phyloP scores from a whole-genome alignment of 2,888 invertebrate genomes.

The Erebia epiphron region DNA sequence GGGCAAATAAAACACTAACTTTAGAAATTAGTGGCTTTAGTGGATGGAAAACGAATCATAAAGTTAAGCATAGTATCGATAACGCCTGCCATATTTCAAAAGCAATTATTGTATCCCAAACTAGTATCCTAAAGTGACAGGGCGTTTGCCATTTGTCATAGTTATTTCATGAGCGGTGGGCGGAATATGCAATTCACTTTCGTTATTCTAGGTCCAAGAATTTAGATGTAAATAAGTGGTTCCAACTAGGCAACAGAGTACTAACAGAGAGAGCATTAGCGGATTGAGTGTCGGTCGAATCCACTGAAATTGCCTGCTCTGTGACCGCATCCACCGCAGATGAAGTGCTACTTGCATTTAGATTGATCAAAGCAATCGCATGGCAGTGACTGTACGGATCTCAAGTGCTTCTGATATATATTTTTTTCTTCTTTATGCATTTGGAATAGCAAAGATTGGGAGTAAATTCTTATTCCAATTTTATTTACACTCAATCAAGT shows the following conservation, averaged over 20 bases:
- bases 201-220: not conserved
- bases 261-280: slow-evolving; percentile 6
- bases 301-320: slow-evolving; percentile 1
- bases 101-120: too few relatives aligned
- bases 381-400: not conserved
- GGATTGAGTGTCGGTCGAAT: not conserved
- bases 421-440: too few relatives aligned
- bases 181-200: not conserved
- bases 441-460: too few relatives aligned
- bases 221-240: slow-evolving; percentile 11
- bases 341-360: slow-evolving; percentile 13
- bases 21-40: too few relatives aligned
- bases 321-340: slow-evolving; percentile 3
- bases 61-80: too few relatives aligned
- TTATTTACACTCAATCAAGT: too few relatives aligned
- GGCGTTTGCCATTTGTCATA: not conserved
- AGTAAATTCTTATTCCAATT: too few relatives aligned
- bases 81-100: too few relatives aligned
- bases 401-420: not conserved
- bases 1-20: too few relatives aligned
- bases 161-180: not conserved
- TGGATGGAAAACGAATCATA: too few relatives aligned
- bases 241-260: slow-evolving; percentile 12
- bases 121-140: too few relatives aligned
- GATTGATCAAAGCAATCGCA: slow-evolving; percentile 18